A percentile compares a stretch with the other conserved stretches of the same genome.
Evolutionary conservation across 1,140 invertebrate species (phyloP).

Genomic region (Pinna nobilis): DNA sequence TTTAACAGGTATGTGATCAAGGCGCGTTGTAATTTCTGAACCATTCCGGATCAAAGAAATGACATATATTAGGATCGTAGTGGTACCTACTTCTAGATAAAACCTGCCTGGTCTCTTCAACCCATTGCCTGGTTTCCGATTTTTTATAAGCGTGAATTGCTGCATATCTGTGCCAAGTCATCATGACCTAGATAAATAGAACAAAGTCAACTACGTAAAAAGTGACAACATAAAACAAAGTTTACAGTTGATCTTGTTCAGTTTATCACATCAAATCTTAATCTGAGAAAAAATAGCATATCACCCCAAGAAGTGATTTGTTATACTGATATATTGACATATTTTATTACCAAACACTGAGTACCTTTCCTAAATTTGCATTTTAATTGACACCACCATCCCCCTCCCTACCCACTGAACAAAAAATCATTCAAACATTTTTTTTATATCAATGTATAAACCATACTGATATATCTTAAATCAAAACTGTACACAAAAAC

Average conservation of each 20-base stretch:
- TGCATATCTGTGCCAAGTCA: slow-evolving; percentile 61
- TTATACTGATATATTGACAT: neutral
- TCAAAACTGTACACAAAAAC: too few species aligned
- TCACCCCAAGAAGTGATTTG: too few species aligned
- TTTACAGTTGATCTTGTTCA: too few species aligned
- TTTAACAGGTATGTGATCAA: too few species aligned
- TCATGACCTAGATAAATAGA: slow-evolving; percentile 47
- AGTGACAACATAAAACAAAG: neutral
- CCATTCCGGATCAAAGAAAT: too few species aligned
- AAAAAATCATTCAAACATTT: too few species aligned
- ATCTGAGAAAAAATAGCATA: too few species aligned
- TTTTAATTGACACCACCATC: neutral
- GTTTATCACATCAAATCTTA: too few species aligned
- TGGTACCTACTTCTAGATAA: slow-evolving; percentile 51
- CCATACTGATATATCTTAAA: too few species aligned
- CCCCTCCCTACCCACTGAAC: too few species aligned
- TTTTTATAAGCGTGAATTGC: slow-evolving; percentile 67
- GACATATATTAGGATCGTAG: neutral
- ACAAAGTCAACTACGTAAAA: neutral
- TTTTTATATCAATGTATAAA: too few species aligned
- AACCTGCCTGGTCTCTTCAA: slow-evolving; percentile 44
- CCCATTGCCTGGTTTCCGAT: slow-evolving; percentile 56
- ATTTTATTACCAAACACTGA: neutral
- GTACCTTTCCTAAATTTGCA: neutral
- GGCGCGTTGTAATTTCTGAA: too few species aligned